Percentiles rank a stretch among this genome's conserved stretches.
Conservation (phyloP, 2,888 invertebrate genomes). For the Macrophya alboannulata region DNA sequence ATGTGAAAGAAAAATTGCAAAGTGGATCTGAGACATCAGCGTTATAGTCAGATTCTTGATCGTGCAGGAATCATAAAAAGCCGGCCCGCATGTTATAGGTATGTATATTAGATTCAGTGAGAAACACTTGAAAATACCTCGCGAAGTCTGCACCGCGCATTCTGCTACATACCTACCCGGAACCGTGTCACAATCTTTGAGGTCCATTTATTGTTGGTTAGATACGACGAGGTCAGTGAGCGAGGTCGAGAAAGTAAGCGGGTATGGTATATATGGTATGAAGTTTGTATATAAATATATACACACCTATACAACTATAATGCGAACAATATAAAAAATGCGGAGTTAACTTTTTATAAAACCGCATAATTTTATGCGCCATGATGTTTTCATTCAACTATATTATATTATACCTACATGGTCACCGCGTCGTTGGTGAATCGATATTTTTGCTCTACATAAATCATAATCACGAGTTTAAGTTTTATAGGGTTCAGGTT, state of each 20-base stretch:
- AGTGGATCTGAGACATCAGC: too few relatives aligned
- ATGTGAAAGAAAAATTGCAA: too few relatives aligned
- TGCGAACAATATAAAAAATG: background rate
- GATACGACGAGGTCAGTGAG: constrained; percentile 30
- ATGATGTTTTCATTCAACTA: background rate
- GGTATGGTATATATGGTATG: background rate
- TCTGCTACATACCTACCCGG: constrained; percentile 1
- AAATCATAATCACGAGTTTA: background rate
- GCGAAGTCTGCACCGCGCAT: background rate
- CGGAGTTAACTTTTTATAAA: background rate
- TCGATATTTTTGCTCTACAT: background rate
- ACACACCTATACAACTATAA: background rate
- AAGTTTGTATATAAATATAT: background rate
- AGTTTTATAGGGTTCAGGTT: background rate
- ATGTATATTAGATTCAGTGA: background rate
- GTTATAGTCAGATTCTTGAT: too few relatives aligned
- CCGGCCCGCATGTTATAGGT: too few relatives aligned
- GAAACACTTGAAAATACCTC: constrained; percentile 11
- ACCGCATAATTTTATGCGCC: background rate
- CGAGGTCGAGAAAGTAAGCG: constrained; percentile 34
- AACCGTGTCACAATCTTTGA: constrained; percentile 35
- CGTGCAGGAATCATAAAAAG: too few relatives aligned
- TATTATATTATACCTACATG: background rate
- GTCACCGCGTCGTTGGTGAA: background rate
- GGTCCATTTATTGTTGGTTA: constrained; percentile 38